These are phyloP conservation scores for Diarsia rubi DNA, from an alignment of 2,888 invertebrate species.

Conservation along the genomic window DNA sequence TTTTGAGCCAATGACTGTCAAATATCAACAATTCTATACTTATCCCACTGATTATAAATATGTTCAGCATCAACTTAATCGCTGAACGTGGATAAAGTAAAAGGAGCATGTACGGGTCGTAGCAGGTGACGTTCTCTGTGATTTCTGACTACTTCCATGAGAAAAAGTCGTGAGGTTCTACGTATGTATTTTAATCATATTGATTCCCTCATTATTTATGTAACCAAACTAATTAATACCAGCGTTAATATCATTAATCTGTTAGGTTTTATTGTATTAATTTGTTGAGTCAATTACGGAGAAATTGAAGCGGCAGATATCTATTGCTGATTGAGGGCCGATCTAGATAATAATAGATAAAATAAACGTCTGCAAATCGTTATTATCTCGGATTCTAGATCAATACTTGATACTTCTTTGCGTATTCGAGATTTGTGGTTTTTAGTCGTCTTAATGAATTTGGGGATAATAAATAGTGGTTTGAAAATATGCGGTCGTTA, in stretches of 20 bases:
- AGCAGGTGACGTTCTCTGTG: too few species aligned
- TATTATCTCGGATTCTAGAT: neutral
- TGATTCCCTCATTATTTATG: neutral
- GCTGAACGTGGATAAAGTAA: too few species aligned
- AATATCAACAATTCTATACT: neutral
- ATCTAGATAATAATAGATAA: neutral
- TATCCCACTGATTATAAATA: neutral
- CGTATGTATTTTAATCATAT: neutral
- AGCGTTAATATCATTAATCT: neutral
- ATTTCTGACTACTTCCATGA: too few species aligned
- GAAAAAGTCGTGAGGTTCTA: too few species aligned
- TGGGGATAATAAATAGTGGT: neutral
- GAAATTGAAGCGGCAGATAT: slow-evolving; percentile 5
- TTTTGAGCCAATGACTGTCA: neutral
- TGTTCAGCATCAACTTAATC: neutral
- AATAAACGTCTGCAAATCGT: neutral
- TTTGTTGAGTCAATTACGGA: slow-evolving; percentile 22
- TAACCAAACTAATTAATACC: neutral
- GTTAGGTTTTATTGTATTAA: slow-evolving; percentile 6
- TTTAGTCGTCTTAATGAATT: neutral
- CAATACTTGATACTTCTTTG: neutral
- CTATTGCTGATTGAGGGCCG: slow-evolving; percentile 5
- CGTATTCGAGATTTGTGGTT: neutral
- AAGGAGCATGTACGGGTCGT: too few species aligned
- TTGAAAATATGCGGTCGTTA: neutral